Conservation (phyloP, 2,888 invertebrate species). For the Rhogogaster chlorosoma region DNA sequence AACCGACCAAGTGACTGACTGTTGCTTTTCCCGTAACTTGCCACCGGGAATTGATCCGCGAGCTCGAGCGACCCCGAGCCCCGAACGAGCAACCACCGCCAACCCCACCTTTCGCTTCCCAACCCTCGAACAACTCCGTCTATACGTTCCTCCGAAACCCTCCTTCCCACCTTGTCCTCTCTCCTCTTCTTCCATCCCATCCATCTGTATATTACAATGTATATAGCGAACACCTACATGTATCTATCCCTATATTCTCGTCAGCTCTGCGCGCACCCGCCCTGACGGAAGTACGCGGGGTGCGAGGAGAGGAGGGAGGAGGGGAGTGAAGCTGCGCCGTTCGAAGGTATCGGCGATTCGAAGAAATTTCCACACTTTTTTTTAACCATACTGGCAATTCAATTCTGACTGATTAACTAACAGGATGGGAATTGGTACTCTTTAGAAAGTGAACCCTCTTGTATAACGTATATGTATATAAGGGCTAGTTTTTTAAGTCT, state of each 20-base stretch:
- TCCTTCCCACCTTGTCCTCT: neutral
- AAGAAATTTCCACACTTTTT: slow-evolving; percentile 4
- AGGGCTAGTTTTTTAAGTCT: neutral
- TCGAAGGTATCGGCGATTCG: neutral
- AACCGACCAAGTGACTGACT: slow-evolving; percentile 57
- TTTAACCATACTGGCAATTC: neutral
- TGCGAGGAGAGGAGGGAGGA: neutral
- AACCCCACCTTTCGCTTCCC: slow-evolving; percentile 28
- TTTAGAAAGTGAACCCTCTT: neutral
- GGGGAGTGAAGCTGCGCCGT: neutral
- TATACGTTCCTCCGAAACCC: neutral
- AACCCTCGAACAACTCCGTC: slow-evolving; percentile 1
- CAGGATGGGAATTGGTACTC: neutral
- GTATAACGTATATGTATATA: neutral
- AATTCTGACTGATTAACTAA: neutral
- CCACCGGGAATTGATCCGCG: slow-evolving; percentile 72
- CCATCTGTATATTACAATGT: slow-evolving; percentile 16
- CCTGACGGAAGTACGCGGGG: slow-evolving; percentile 11
- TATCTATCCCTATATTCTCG: neutral
- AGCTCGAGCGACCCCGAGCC: slow-evolving; percentile 60
- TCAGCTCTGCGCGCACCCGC: slow-evolving; percentile 18
- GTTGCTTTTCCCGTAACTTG: slow-evolving; percentile 68
- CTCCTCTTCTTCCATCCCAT: slow-evolving; percentile 9
- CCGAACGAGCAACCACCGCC: slow-evolving; percentile 59
- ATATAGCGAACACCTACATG: slow-evolving; percentile 11